Percentiles rank a stretch among this genome's conserved stretches.
These are phyloP conservation scores for Boloria selene DNA, from an alignment of 2,888 invertebrate species.

Conservation along the genomic window DNA sequence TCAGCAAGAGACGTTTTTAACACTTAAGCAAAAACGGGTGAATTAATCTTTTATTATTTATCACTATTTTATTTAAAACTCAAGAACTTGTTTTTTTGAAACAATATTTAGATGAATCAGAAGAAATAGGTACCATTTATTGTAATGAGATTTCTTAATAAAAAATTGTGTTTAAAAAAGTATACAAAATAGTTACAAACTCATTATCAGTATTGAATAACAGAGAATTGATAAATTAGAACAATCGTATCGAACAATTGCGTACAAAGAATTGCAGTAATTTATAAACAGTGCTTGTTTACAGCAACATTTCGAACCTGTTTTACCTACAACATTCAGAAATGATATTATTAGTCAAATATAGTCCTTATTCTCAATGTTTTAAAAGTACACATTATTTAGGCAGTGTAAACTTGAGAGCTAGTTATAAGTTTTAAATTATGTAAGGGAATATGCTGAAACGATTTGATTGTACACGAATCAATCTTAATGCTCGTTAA, in stretches of 20 bases:
- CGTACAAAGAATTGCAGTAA: conserved; percentile 62
- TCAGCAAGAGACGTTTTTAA: too few species aligned
- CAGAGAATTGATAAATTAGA: conserved; percentile 63
- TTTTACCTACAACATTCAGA: conserved; percentile 40
- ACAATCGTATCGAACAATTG: conserved; percentile 61
- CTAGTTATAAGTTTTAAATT: conserved; percentile 26
- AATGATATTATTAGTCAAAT: neutral
- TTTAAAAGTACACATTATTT: conserved; percentile 1
- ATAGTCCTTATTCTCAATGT: conserved; percentile 10
- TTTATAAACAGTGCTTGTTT: conserved; percentile 74
- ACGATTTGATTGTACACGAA: conserved; percentile 17
- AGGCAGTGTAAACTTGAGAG: neutral
- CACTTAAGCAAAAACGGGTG: too few species aligned
- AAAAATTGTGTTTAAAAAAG: too few species aligned
- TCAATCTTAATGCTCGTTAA: conserved; percentile 18
- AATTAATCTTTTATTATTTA: too few species aligned
- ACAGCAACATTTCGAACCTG: conserved; percentile 54
- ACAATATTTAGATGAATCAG: too few species aligned
- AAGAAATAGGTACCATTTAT: neutral
- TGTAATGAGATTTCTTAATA: neutral
- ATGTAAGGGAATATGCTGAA: conserved; percentile 30
- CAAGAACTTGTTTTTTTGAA: too few species aligned
- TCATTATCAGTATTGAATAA: conserved; percentile 48
- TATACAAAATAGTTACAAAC: conserved; percentile 35
- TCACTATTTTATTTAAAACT: too few species aligned